Conservation (phyloP, 1,140 invertebrate species). For the Drosophila fuyamai region DNA sequence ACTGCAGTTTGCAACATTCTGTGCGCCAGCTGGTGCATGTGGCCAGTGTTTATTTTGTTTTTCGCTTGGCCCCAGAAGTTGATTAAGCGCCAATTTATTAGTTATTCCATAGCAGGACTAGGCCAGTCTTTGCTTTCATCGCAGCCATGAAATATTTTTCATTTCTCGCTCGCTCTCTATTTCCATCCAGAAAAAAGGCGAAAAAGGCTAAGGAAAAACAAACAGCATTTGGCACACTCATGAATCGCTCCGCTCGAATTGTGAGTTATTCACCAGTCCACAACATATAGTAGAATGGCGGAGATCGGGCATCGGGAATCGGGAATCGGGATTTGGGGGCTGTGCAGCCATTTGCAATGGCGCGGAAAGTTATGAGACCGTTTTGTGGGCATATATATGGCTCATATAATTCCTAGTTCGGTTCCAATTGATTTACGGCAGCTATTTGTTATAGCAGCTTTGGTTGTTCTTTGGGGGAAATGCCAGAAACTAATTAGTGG, state of each 20-base stretch:
- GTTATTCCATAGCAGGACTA: constrained; percentile 62
- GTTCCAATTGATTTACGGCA: constrained; percentile 66
- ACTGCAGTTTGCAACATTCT: constrained; percentile 47
- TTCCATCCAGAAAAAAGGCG: constrained; percentile 15
- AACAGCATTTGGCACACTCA: constrained; percentile 60
- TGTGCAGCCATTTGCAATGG: constrained; percentile 43
- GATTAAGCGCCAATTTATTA: constrained; percentile 81
- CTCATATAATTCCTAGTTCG: constrained; percentile 65
- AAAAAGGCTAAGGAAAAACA: constrained; percentile 24
- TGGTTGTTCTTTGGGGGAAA: constrained; percentile 1
- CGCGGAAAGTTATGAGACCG: constrained; percentile 67
- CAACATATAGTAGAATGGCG: not conserved
- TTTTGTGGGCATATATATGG: constrained; percentile 62
- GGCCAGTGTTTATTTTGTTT: constrained; percentile 29
- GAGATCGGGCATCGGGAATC: not conserved
- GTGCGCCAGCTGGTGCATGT: constrained; percentile 49
- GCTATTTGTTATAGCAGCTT: constrained; percentile 38
- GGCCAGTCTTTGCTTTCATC: constrained; percentile 69
- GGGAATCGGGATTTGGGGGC: constrained; percentile 8
- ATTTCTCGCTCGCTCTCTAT: constrained; percentile 39
- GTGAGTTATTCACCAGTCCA: constrained; percentile 42
- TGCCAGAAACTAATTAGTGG: constrained; percentile 36
- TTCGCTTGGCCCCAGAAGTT: constrained; percentile 53
- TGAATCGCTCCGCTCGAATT: constrained; percentile 51
- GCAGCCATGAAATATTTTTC: constrained; percentile 73